These are phyloP conservation scores for Heliopora coerulea DNA, from an alignment of 92 coral and sea anemone species.

Conservation along the genomic window DNA sequence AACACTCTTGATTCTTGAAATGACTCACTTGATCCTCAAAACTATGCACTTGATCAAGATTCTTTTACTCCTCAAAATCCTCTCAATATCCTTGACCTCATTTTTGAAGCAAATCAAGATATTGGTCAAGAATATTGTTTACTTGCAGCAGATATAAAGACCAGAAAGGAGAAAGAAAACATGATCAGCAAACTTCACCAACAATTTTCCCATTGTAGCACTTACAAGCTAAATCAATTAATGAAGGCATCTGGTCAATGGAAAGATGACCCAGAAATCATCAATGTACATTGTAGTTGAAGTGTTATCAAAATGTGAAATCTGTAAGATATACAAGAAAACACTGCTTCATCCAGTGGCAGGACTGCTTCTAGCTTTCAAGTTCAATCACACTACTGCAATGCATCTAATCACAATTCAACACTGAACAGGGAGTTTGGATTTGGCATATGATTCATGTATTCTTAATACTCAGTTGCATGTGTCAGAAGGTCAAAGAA, in stretches of 20 bases:
- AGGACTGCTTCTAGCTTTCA: conserved; percentile 15
- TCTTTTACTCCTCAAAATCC: too few species aligned
- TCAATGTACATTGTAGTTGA: conserved; percentile 1
- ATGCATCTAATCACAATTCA: conserved; percentile 1
- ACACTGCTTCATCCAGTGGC: conserved; percentile 11
- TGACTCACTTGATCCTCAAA: too few species aligned
- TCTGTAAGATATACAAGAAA: conserved; percentile 23
- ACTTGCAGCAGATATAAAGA: not conserved
- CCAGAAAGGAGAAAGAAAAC: conserved; percentile 11
- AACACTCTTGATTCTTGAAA: too few species aligned
- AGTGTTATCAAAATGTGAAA: conserved; percentile 6
- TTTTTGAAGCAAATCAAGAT: not conserved
- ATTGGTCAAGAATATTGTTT: not conserved
- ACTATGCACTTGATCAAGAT: too few species aligned
- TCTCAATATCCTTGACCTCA: too few species aligned
- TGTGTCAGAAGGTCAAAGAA: not conserved
- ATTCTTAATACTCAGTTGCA: conserved; percentile 10
- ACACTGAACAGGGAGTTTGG: conserved; percentile 7
- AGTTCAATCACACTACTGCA: conserved; percentile 15
- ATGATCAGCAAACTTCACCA: conserved; percentile 10
- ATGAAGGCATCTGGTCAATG: not conserved
- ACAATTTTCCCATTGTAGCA: conserved; percentile 19
- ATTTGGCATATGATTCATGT: conserved; percentile 13
- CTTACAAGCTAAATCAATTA: conserved; percentile 2
- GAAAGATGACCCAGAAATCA: conserved; percentile 18